Evolutionary conservation across 1,140 invertebrate genomes (phyloP).

Genomic region (Sminthurides bifidus): DNA sequence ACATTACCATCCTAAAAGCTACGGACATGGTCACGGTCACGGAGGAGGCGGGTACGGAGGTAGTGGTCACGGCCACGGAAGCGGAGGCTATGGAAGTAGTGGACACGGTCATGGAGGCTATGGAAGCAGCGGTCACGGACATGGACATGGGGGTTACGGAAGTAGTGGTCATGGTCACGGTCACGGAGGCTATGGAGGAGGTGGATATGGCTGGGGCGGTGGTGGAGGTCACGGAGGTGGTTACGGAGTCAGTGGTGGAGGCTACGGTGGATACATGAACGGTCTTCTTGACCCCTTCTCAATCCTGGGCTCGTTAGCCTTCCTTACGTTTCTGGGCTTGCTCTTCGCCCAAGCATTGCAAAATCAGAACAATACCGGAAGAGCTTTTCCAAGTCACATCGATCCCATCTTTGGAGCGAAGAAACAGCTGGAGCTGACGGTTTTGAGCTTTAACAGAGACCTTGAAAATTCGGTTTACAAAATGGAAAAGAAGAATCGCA

Average conservation of each 20-base stretch:
- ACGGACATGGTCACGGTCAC: too few species aligned
- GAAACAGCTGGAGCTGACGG: background rate
- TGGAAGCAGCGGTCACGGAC: background rate
- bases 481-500: background rate
- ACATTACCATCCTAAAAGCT: too few species aligned
- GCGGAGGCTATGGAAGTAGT: background rate
- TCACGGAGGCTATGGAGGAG: background rate
- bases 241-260: constrained; percentile 3
- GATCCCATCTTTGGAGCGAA: background rate
- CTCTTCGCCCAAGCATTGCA: constrained; percentile 1
- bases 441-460: constrained; percentile 3
- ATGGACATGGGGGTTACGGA: background rate
- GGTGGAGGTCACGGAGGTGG: constrained; percentile 5
- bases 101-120: background rate
- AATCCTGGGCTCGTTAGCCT: constrained; percentile 24
- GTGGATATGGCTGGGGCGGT: constrained; percentile 13
- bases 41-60: too few species aligned
- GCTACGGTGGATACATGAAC: background rate
- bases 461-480: background rate
- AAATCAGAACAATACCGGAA: constrained; percentile 15
- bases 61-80: too few species aligned
- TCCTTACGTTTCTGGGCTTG: constrained; percentile 23
- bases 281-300: constrained; percentile 27
- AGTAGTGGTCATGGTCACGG: constrained; percentile 10
- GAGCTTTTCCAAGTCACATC: constrained; percentile 6